These are phyloP conservation scores for Aethina tumida DNA, from an alignment of 1,140 invertebrate species.

Conservation along the genomic window DNA sequence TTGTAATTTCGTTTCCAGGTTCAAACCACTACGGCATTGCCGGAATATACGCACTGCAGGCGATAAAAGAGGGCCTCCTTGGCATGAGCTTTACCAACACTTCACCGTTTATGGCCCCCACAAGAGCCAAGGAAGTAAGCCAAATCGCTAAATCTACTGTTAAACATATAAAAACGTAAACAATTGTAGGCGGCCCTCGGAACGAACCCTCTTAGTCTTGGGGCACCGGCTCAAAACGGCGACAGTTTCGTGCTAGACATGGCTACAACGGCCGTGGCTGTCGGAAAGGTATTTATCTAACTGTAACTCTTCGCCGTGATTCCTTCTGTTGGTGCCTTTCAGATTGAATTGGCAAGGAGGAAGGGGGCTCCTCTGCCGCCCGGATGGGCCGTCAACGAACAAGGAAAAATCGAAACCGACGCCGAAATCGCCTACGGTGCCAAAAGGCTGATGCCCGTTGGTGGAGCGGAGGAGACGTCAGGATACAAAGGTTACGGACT, in stretches of 20 bases:
- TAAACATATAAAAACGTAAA: not conserved
- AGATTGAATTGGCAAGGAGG: conserved; percentile 20
- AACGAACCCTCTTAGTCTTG: conserved; percentile 82
- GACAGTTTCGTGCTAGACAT: conserved; percentile 85
- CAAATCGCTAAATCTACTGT: not conserved
- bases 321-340: conserved; percentile 2
- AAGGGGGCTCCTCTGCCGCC: conserved; percentile 48
- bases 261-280: conserved; percentile 81
- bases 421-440: conserved; percentile 52
- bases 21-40: conserved; percentile 91
- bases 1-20: conserved; percentile 33
- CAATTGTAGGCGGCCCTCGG: conserved; percentile 57
- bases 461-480: conserved; percentile 55
- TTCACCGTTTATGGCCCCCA: conserved; percentile 80
- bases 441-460: conserved; percentile 70
- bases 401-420: conserved; percentile 59
- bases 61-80: conserved; percentile 64
- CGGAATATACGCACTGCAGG: conserved; percentile 74
- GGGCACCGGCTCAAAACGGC: conserved; percentile 58
- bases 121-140: conserved; percentile 61
- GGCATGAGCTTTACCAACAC: conserved; percentile 91
- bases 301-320: conserved; percentile 66
- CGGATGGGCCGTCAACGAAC: conserved; percentile 73
- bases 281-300: conserved; percentile 64
- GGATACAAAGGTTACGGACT: conserved; percentile 91